A percentile compares a stretch with the other conserved stretches of the same genome.
Evolutionary conservation across 1,140 invertebrate species (phyloP).

Genomic region (Propsilocerus akamusi): DNA sequence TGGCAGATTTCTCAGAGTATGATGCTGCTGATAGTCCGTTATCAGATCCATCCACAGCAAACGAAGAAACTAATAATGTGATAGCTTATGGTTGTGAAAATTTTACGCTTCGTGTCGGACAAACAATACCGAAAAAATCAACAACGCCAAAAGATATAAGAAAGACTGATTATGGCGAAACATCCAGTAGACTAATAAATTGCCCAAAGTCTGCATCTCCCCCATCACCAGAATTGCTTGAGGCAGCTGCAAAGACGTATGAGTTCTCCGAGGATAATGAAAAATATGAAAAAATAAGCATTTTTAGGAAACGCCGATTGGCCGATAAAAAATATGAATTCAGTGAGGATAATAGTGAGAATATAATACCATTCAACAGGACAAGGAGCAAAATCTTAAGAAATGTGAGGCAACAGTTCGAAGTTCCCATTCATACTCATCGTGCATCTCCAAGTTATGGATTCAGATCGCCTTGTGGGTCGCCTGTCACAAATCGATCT

Average conservation of each 20-base stretch:
- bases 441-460: constrained; percentile 13
- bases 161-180: background rate
- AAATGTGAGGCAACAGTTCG: constrained; percentile 1
- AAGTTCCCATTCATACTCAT: background rate
- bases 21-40: background rate
- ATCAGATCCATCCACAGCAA: background rate
- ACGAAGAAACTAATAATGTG: background rate
- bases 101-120: background rate
- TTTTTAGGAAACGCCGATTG: constrained; percentile 56
- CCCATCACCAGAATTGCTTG: constrained; percentile 9
- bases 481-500: constrained; percentile 11
- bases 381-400: constrained; percentile 18
- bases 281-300: constrained; percentile 63
- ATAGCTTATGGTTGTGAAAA: constrained; percentile 13
- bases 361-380: constrained; percentile 54
- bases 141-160: background rate
- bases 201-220: background rate
- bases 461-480: constrained; percentile 24
- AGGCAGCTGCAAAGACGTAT: constrained; percentile 40
- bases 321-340: constrained; percentile 88
- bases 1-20: background rate
- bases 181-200: background rate
- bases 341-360: constrained; percentile 67
- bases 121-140: background rate
- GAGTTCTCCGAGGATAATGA: constrained; percentile 70